A percentile compares a stretch with the other conserved stretches of the same genome.
phyloP scores from a whole-genome alignment of 1,140 invertebrate species.

The Tyrophagus putrescentiae region DNA sequence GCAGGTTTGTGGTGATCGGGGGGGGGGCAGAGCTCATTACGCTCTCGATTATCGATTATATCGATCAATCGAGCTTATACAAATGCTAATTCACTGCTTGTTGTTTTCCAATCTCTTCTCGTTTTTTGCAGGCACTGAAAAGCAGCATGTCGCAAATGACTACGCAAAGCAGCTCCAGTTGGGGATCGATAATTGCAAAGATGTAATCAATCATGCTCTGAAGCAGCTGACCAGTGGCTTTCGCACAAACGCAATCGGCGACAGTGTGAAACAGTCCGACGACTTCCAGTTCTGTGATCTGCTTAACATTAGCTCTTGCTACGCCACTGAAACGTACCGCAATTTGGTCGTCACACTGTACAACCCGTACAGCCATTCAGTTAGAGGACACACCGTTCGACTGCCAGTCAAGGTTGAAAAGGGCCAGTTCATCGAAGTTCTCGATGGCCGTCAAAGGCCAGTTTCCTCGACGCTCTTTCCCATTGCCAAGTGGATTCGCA shows the following conservation, averaged over 20 bases:
- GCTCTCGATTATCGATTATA: background rate
- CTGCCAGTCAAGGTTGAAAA: slow-evolving; percentile 45
- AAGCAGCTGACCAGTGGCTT: slow-evolving; percentile 42
- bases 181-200: slow-evolving; percentile 28
- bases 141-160: slow-evolving; percentile 71
- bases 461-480: slow-evolving; percentile 33
- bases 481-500: slow-evolving; percentile 28
- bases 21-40: slow-evolving; percentile 44
- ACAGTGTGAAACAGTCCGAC: slow-evolving; percentile 35
- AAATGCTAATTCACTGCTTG: too few species aligned
- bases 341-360: slow-evolving; percentile 54
- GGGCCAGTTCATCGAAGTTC: slow-evolving; percentile 40
- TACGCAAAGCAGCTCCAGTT: slow-evolving; percentile 47
- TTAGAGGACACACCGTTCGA: slow-evolving; percentile 43
- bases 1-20: background rate
- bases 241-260: slow-evolving; percentile 30
- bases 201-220: slow-evolving; percentile 35
- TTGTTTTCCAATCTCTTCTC: too few species aligned
- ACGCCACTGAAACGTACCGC: slow-evolving; percentile 43
- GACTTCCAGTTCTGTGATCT: slow-evolving; percentile 40
- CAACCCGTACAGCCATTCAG: slow-evolving; percentile 56
- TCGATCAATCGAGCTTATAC: too few species aligned
- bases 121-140: slow-evolving; percentile 75
- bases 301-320: slow-evolving; percentile 43
- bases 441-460: slow-evolving; percentile 40